Evolutionary conservation across 2,113 vertebrate genomes (phyloP), one percentile per base, ranked within the genome.

Genomic region (Panthera tigris): DNA sequence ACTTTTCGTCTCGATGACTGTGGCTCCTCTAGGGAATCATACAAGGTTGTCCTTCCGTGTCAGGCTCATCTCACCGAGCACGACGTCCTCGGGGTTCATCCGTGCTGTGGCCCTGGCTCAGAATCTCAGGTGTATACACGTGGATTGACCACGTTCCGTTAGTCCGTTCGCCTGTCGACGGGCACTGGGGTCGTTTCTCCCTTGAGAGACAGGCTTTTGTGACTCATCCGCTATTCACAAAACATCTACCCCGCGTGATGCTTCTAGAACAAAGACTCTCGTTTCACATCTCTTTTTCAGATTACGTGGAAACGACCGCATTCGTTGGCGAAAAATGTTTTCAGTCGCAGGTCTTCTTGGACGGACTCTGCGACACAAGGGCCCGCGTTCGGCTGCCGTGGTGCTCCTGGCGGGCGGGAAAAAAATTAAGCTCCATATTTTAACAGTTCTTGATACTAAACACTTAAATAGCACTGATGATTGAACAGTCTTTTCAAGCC

Each of bases 101-200:
- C 3, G 10, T 1, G 19, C 7, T 0, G 29, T 1, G 1, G 74
- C 0, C 0, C 0, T 0, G 48, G 0, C 41, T 48, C 1, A 2
- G n/a, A 0, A 5, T 36, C 12, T 2, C 84, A 0, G 0, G 50
- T 9, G 1, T 0, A 0, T 1, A 1, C 3, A 16, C 10, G 5
- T 0, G 18, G 4, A 0, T 16, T 0, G 25, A 0, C 65, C 33
- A n/a, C 41, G 0, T 4, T 14, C 12, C 4, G 5, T 55, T 11
- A 13, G 25, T 33, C 23, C 16, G 0, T 4, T 78, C 39, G 2
- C n/a, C 48, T 21, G 79, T 12, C 11, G 1, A 1, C 5, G 33
- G 85, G 39, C 15, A 0, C 2, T 5, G 8, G 55, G 27, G 16
- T 13, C n/a, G 33, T n/a, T 39, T 41, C 66, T 5, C 4, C 92